Evolutionary conservation across 1,140 invertebrate genomes (phyloP), one percentile per base, ranked within the genome.

Genomic region (Drosophila leontia): DNA sequence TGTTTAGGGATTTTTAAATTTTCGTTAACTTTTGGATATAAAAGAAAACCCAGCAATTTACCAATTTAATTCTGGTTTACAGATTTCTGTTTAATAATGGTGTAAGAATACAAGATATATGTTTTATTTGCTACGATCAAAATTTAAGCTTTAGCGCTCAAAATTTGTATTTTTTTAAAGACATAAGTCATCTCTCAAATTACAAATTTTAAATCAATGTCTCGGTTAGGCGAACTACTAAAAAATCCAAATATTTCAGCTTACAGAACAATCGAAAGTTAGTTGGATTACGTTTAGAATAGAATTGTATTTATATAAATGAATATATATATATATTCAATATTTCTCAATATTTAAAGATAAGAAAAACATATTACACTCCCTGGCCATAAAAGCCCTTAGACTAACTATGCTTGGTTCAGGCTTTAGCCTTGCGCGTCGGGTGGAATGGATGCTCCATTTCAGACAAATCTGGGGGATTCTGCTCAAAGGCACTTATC

Each of bases 401-500:
- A 19, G 13, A 17, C 42, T 48, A 60, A 15, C 34, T 23, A 39
- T n/a, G 35, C 4, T 47, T 41, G 23, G 39, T 42, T 51, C 45
- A 91, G 35, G 68, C 59, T 58, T 87, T 92, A 17, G 71, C 19
- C 60, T 94, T 95, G 65, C 95, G 93, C 17, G 94, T 92, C 23
- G 95, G 95, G 93, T 96, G 95, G 70, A 96, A 94, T n/a, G 96
- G 96, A 92, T 96, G 95, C 39, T 94, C 93, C 92, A 96, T 93
- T 69, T 94, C 92, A 11, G 94, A 94, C 32, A 96, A 81, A 92
- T 96, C 95, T 5, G 96, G 96, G 11, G 95, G 95, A 93, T 96
- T 95, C 32, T 94, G 94, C 42, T 94, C 94, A 75, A 95, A 96
- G 12, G 94, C 91, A 60, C 91, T 93, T 9, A 96, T 94, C 86